phyloP scores from a whole-genome alignment of 2,797 vertebrate species.

The Hypotaenidia philippensis region DNA sequence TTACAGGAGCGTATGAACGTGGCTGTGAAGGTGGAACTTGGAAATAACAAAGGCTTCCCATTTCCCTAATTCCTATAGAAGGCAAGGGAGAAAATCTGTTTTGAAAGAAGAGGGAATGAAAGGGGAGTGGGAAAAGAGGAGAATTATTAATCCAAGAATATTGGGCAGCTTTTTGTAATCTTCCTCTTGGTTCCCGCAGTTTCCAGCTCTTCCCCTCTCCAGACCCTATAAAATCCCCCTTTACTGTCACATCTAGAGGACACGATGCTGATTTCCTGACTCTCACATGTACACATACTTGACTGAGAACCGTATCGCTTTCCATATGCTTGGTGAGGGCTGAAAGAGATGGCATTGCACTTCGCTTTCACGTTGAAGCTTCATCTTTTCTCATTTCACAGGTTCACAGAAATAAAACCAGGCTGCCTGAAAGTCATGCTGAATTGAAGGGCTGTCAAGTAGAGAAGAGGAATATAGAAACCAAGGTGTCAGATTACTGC shows the following conservation, averaged over 20 bases:
- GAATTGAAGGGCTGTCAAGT: slow-evolving; percentile 64
- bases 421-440: slow-evolving; percentile 91
- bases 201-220: neutral
- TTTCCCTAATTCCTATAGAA: neutral
- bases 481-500: neutral
- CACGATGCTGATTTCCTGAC: neutral
- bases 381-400: slow-evolving; percentile 77
- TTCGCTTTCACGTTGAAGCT: slow-evolving; percentile 36
- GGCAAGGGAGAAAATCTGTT: neutral
- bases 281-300: neutral
- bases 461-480: neutral
- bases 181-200: neutral
- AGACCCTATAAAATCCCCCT: neutral
- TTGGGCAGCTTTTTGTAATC: neutral
- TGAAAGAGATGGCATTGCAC: neutral
- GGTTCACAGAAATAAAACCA: slow-evolving; percentile 92
- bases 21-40: neutral
- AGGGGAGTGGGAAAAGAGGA: neutral
- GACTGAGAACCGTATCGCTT: neutral
- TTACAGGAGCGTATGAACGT: neutral
- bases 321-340: neutral
- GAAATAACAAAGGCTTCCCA: neutral
- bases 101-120: neutral
- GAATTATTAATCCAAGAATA: neutral
- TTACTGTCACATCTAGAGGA: neutral